phyloP scores from a whole-genome alignment of 2,797 vertebrate species.

The Gouania willdenowi region DNA sequence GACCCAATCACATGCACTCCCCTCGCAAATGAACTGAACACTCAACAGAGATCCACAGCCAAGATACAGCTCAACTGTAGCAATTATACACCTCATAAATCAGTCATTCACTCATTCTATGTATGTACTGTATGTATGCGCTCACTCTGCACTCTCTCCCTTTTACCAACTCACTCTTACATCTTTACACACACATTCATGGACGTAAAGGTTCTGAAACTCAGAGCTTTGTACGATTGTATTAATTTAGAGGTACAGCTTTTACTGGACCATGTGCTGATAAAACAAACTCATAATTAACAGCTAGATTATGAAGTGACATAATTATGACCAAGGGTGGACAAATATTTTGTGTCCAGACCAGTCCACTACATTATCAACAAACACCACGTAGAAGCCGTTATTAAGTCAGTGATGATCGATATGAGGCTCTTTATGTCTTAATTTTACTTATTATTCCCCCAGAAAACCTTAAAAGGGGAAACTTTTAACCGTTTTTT shows the following conservation, averaged over 20 bases:
- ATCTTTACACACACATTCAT: conserved; percentile 7
- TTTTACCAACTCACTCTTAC: conserved; percentile 7
- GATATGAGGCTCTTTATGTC: too few relatives aligned
- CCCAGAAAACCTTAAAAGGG: too few relatives aligned
- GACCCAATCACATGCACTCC: conserved; percentile 10
- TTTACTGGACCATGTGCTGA: conserved; percentile 7
- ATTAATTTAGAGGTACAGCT: conserved; percentile 24
- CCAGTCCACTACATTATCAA: too few relatives aligned
- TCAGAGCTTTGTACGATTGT: conserved; percentile 16
- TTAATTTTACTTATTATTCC: too few relatives aligned
- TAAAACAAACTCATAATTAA: conserved; percentile 18
- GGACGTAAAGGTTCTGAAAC: neutral
- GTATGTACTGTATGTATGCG: conserved; percentile 22
- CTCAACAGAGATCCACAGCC: conserved; percentile 37
- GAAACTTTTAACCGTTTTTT: too few relatives aligned
- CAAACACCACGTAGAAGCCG: too few relatives aligned
- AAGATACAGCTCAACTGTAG: conserved; percentile 39
- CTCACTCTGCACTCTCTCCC: conserved; percentile 20
- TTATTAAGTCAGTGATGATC: too few relatives aligned
- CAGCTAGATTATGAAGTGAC: conserved; percentile 29
- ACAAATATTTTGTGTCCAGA: too few relatives aligned
- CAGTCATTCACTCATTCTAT: conserved; percentile 57
- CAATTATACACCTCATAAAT: conserved; percentile 71
- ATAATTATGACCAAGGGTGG: too few relatives aligned
- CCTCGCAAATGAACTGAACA: conserved; percentile 10